Evolutionary conservation across 2,797 vertebrate genomes (phyloP).

Genomic region (Acropternis orthonyx): DNA sequence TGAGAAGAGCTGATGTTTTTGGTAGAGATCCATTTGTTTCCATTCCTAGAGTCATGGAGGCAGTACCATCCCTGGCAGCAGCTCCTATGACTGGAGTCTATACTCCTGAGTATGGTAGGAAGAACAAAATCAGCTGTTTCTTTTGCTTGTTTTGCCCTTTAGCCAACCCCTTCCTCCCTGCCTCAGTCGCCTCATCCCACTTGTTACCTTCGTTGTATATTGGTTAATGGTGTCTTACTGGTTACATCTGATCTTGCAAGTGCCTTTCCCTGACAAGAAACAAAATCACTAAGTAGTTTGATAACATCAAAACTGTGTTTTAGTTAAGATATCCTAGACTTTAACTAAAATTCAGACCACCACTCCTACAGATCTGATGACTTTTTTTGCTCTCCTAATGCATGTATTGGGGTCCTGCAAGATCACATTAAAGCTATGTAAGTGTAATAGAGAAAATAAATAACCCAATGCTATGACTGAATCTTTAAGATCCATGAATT

Average conservation of each 20-base stretch:
- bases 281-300: background rate
- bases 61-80: background rate
- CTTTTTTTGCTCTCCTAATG: background rate
- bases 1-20: background rate
- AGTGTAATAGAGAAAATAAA: background rate
- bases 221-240: background rate
- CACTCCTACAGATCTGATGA: background rate
- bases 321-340: background rate
- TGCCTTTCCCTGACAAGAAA: background rate
- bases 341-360: background rate
- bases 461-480: background rate
- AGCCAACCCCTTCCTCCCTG: background rate
- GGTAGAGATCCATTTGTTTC: background rate
- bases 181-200: background rate
- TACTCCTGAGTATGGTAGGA: rapidly evolving
- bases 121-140: background rate
- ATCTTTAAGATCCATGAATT: background rate
- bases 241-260: background rate
- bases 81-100: background rate
- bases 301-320: background rate
- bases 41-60: background rate
- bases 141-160: background rate
- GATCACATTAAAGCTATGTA: background rate
- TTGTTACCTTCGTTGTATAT: background rate
- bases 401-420: background rate